These are phyloP conservation scores for Columbina picui DNA, from an alignment of 2,113 vertebrate genomes.

Conservation along the genomic window DNA sequence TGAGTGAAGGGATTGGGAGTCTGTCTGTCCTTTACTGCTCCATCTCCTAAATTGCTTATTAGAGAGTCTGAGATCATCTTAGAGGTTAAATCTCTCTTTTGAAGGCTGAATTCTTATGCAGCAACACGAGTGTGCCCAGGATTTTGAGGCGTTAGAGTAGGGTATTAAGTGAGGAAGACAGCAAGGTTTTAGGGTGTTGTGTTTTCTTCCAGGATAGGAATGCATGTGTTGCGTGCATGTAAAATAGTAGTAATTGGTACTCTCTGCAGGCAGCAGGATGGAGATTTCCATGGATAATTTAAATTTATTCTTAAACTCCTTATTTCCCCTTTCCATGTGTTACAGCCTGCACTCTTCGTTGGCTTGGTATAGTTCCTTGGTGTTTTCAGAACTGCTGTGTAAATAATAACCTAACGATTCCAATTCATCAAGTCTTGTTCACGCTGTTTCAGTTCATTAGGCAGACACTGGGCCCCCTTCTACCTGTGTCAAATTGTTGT, in stretches of 20 bases:
- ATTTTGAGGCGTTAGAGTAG: background rate
- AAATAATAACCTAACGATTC: conserved; percentile 30
- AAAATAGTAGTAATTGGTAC: background rate
- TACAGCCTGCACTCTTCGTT: background rate
- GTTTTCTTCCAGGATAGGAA: background rate
- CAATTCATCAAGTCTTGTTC: conserved; percentile 10
- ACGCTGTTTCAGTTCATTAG: conserved; percentile 46
- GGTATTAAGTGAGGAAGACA: background rate
- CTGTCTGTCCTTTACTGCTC: background rate
- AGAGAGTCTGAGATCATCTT: background rate
- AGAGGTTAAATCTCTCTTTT: background rate
- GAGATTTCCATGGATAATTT: background rate
- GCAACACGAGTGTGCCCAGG: background rate
- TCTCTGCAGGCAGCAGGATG: background rate
- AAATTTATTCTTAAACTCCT: background rate
- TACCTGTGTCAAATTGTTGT: background rate
- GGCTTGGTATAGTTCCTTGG: background rate
- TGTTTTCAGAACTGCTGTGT: conserved; percentile 33
- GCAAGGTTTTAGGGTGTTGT: background rate
- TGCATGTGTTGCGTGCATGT: background rate
- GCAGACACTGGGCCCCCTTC: background rate
- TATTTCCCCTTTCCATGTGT: background rate
- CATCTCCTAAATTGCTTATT: background rate
- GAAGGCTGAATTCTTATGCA: background rate
- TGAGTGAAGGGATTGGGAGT: background rate